These are phyloP conservation scores for Sinosuthora webbiana DNA, from an alignment of 2,113 vertebrate species.

Conservation along the genomic window DNA sequence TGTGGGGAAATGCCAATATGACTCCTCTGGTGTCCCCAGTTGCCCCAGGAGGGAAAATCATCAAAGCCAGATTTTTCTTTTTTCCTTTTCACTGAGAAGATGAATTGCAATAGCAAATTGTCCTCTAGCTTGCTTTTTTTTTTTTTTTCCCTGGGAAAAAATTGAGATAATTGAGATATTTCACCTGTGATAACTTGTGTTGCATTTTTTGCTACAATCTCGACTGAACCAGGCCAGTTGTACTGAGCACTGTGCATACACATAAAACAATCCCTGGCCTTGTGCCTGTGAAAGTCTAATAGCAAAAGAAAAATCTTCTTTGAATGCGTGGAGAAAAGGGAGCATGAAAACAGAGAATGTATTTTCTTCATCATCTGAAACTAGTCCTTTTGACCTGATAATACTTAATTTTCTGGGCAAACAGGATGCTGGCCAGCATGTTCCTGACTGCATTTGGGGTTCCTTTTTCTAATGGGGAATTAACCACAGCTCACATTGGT, in stretches of 20 bases:
- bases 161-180: fast-evolving
- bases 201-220: not conserved
- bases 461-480: not conserved
- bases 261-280: not conserved
- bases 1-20: not conserved
- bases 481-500: not conserved
- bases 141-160: not conserved
- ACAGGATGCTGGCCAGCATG: not conserved
- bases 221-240: not conserved
- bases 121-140: not conserved
- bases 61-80: not conserved
- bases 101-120: not conserved
- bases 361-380: not conserved
- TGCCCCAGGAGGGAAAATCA: not conserved
- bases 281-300: not conserved
- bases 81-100: not conserved
- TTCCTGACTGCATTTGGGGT: fast-evolving
- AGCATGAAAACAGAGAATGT: not conserved
- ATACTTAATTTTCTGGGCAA: not conserved
- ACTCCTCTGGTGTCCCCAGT: not conserved
- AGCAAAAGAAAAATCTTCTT: not conserved
- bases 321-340: not conserved
- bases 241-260: fast-evolving
- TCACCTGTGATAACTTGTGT: not conserved
- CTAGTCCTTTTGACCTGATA: not conserved